Evolutionary conservation across 2,888 invertebrate species (phyloP).

Genomic region (Drosophila mettleri): DNA sequence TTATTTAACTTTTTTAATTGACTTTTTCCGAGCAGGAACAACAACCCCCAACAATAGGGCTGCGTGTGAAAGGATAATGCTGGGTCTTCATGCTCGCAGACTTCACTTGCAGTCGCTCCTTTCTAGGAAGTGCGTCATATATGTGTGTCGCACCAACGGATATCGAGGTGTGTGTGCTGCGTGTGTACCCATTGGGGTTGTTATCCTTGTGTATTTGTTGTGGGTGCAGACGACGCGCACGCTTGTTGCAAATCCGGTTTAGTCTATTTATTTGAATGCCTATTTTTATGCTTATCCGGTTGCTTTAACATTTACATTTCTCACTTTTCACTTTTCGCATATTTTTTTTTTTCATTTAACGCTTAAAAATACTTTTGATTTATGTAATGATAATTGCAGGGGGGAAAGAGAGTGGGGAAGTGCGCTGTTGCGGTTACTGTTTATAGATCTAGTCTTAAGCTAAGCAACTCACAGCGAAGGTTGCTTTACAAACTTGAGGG

Average conservation of each 20-base stretch:
- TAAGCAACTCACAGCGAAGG: constrained; percentile 18
- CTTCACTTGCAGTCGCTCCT: constrained; percentile 70
- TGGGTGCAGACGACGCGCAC: constrained; percentile 36
- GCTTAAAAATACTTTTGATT: constrained; percentile 68
- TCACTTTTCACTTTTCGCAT: constrained; percentile 27
- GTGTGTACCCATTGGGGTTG: constrained; percentile 28
- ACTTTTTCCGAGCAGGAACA: constrained; percentile 81
- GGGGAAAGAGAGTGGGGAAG: constrained; percentile 6
- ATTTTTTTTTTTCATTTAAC: constrained; percentile 20
- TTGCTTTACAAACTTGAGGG: constrained; percentile 11
- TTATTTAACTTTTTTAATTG: constrained; percentile 85
- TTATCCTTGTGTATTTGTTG: constrained; percentile 23
- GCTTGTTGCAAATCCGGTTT: constrained; percentile 70
- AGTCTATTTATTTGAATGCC: constrained; percentile 78
- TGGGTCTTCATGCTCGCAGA: constrained; percentile 60
- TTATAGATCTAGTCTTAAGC: constrained; percentile 10
- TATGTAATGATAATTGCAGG: constrained; percentile 74
- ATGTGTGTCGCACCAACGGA: constrained; percentile 8
- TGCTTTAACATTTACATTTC: constrained; percentile 50
- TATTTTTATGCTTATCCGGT: constrained; percentile 76
- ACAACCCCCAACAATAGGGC: constrained; percentile 46
- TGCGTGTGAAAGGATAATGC: constrained; percentile 83
- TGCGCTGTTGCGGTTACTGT: background rate
- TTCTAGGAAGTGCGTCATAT: constrained; percentile 68
- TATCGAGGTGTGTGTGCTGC: constrained; percentile 10